A percentile compares a stretch with the other conserved stretches of the same genome.
Evolutionary conservation across 2,113 vertebrate genomes (phyloP).

Genomic region (Xerus inauris): DNA sequence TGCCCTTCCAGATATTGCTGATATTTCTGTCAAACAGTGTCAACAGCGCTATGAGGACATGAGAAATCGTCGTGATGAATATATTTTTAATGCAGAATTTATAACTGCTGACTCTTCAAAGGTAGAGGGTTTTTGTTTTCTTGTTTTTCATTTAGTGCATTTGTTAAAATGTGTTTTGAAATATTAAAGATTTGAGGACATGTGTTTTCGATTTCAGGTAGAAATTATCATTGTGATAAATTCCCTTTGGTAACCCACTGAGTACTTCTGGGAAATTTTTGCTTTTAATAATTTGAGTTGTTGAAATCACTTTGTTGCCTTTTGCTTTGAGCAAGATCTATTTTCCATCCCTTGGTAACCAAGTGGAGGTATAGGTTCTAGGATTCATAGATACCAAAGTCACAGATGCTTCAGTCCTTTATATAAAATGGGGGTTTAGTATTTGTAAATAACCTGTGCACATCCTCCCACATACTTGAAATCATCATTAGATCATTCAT

Average conservation of each 20-base stretch:
- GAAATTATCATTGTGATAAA: constrained; percentile 32
- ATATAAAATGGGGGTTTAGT: not conserved
- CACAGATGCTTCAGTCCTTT: not conserved
- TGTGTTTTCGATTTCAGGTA: constrained; percentile 41
- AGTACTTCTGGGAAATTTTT: not conserved
- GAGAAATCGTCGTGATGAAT: constrained; percentile 89
- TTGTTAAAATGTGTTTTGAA: constrained; percentile 37
- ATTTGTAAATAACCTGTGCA: not conserved
- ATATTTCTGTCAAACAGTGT: constrained; percentile 96
- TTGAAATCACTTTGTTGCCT: constrained; percentile 33
- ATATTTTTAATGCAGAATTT: constrained; percentile 94
- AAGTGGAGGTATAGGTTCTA: not conserved
- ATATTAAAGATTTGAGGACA: constrained; percentile 7
- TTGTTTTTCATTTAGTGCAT: not conserved
- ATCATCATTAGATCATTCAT: not conserved
- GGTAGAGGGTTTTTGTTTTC: constrained; percentile 83
- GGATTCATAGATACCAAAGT: not conserved
- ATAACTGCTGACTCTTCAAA: constrained; percentile 95
- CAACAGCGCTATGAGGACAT: constrained; percentile 94
- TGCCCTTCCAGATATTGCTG: constrained; percentile 92
- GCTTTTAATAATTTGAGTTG: constrained; percentile 48
- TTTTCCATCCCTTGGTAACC: not conserved
- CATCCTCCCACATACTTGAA: not conserved
- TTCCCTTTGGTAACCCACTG: not conserved
- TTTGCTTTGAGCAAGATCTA: not conserved